Percentiles rank a stretch among this genome's conserved stretches.
These are phyloP conservation scores for Atlantisia rogersi DNA, from an alignment of 2,113 vertebrate species.

Conservation along the genomic window DNA sequence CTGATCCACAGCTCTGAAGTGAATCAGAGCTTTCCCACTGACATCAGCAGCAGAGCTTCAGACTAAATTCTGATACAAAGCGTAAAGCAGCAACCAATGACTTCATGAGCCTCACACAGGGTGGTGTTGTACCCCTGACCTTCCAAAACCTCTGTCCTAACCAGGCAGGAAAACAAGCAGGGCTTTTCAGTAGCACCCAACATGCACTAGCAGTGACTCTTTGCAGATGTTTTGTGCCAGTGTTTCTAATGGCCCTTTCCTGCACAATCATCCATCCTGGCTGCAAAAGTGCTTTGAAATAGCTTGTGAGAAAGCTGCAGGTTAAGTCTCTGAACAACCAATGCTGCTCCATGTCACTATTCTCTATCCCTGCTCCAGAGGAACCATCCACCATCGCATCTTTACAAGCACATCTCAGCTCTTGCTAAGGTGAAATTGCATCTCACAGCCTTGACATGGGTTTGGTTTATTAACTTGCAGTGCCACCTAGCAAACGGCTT, in stretches of 20 bases:
- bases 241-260: not conserved
- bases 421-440: not conserved
- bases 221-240: not conserved
- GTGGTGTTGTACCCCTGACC: not conserved
- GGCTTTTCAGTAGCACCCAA: not conserved
- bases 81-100: not conserved
- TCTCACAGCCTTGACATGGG: not conserved
- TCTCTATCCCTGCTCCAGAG: not conserved
- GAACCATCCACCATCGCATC: not conserved
- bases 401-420: not conserved
- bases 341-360: not conserved
- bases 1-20: not conserved
- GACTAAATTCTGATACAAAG: not conserved
- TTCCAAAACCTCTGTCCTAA: not conserved
- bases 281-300: not conserved
- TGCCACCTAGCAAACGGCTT: slow-evolving; percentile 62
- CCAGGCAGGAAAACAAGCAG: not conserved
- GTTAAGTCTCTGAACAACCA: not conserved
- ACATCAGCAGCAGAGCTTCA: not conserved
- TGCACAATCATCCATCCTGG: not conserved
- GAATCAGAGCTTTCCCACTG: not conserved
- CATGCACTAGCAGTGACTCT: not conserved
- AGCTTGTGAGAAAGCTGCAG: not conserved
- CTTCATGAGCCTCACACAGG: not conserved
- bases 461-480: slow-evolving; percentile 49